Conservation (phyloP, 2,113 vertebrate species). For the Chaetodon trifascialis region DNA sequence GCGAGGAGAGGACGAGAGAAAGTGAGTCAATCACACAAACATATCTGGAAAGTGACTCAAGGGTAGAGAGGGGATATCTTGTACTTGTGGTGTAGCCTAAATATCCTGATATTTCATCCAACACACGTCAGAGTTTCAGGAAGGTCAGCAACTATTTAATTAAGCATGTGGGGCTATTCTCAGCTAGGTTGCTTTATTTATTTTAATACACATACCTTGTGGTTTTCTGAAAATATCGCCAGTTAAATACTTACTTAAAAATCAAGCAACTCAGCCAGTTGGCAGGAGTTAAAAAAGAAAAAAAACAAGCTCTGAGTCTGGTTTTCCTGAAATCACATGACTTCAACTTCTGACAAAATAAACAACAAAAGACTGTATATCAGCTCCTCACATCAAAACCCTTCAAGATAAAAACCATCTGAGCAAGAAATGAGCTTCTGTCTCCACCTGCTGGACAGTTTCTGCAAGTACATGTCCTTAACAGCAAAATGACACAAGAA, state of each 20-base stretch:
- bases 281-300: background rate
- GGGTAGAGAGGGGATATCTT: constrained; percentile 1
- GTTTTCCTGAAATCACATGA: background rate
- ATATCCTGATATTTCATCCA: background rate
- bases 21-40: background rate
- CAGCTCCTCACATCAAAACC: constrained; percentile 1
- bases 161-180: background rate
- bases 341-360: background rate
- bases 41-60: background rate
- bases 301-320: background rate
- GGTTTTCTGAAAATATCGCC: background rate
- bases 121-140: background rate
- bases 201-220: background rate
- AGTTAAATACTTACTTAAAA: constrained; percentile 3
- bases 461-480: constrained; percentile 19
- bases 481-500: background rate
- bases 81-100: constrained; percentile 30
- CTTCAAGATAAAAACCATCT: background rate
- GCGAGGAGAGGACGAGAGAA: background rate
- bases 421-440: background rate
- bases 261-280: background rate
- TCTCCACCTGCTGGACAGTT: constrained; percentile 62
- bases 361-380: background rate
- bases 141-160: background rate
- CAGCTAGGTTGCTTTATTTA: background rate